These are phyloP conservation scores for Incurvaria masculella DNA, from an alignment of 2,888 invertebrate species.

Conservation along the genomic window DNA sequence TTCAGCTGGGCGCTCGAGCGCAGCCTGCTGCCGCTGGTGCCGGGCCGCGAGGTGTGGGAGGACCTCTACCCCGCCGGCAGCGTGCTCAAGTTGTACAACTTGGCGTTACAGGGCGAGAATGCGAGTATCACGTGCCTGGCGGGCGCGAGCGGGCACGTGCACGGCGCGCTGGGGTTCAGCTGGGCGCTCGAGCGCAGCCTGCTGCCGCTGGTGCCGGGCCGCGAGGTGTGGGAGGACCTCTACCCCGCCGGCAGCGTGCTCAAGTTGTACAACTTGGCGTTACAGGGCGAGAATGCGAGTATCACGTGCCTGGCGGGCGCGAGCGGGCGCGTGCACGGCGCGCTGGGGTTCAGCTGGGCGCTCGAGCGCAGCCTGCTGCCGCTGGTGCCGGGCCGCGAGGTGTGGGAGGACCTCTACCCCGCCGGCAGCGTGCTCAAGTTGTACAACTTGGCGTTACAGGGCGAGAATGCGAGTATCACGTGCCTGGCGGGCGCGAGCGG, in stretches of 20 bases:
- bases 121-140: constrained; percentile 69
- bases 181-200: constrained; percentile 79
- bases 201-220: constrained; percentile 67
- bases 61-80: constrained; percentile 82
- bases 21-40: constrained; percentile 67
- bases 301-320: constrained; percentile 70
- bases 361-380: constrained; percentile 72
- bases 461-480: constrained; percentile 65
- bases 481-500: constrained; percentile 67
- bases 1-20: constrained; percentile 84
- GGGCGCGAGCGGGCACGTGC: constrained; percentile 58
- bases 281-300: constrained; percentile 66
- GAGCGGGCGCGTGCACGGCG: constrained; percentile 57
- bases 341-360: constrained; percentile 81
- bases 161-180: constrained; percentile 72
- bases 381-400: constrained; percentile 69
- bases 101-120: constrained; percentile 66
- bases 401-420: constrained; percentile 83
- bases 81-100: constrained; percentile 72
- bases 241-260: constrained; percentile 81
- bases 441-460: constrained; percentile 66
- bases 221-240: constrained; percentile 82
- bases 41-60: constrained; percentile 79
- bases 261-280: constrained; percentile 71
- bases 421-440: constrained; percentile 80